Evolutionary conservation across 2,797 vertebrate species (phyloP).

Genomic region (Myotis findleyi): DNA sequence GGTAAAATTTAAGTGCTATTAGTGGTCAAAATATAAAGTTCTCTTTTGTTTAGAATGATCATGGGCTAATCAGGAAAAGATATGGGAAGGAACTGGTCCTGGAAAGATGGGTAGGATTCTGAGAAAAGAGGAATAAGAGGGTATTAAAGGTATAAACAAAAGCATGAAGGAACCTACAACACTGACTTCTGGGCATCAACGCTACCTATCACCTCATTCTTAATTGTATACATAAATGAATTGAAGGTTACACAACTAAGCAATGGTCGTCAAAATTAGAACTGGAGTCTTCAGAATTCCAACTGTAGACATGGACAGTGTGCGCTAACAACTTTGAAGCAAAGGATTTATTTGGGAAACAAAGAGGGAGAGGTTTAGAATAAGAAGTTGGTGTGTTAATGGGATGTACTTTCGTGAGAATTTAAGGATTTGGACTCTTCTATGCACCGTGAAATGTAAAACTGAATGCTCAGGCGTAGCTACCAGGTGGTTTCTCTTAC

Average conservation of each 20-base stretch:
- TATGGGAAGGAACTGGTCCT: neutral
- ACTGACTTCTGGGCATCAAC: neutral
- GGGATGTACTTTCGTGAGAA: neutral
- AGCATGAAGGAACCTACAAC: neutral
- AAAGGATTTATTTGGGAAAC: neutral
- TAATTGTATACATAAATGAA: neutral
- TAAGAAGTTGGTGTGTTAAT: neutral
- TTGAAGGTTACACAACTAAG: neutral
- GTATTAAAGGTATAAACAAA: neutral
- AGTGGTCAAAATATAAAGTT: neutral
- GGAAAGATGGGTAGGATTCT: neutral
- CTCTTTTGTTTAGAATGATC: neutral
- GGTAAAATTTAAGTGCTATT: neutral
- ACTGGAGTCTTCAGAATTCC: conserved; percentile 37
- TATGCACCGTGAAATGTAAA: neutral
- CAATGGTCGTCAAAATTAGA: neutral
- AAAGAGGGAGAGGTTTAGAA: neutral
- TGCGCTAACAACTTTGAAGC: neutral
- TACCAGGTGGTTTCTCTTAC: neutral
- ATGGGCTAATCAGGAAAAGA: neutral
- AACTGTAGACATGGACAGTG: neutral
- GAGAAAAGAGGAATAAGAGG: neutral
- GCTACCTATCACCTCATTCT: neutral
- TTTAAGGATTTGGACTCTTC: neutral
- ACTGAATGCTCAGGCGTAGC: neutral